Evolutionary conservation across 2,888 invertebrate genomes (phyloP).

Genomic region (Drosophila paramelanica): DNA sequence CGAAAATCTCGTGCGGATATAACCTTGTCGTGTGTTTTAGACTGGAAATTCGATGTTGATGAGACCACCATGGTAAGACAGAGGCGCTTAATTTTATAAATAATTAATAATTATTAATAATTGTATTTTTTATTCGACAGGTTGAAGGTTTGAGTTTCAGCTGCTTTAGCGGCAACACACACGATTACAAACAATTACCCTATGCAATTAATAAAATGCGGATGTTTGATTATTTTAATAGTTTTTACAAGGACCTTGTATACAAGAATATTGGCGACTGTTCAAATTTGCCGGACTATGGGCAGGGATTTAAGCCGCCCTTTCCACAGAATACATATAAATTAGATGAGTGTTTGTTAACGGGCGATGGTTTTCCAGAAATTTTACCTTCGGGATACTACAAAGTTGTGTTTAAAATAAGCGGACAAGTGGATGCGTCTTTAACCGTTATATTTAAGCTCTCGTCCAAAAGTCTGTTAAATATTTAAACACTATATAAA

Average conservation of each 20-base stretch:
- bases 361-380: background rate
- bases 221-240: background rate
- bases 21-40: background rate
- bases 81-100: background rate
- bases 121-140: background rate
- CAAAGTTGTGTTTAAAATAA: background rate
- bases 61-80: conserved; percentile 1
- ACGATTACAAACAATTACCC: background rate
- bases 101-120: too few species aligned
- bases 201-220: background rate
- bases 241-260: background rate
- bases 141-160: background rate
- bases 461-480: background rate
- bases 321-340: background rate
- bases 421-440: background rate
- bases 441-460: background rate
- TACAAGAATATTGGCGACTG: background rate
- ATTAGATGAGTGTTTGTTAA: background rate
- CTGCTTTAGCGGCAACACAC: background rate
- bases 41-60: conserved; percentile 3
- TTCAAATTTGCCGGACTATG: conserved; percentile 2
- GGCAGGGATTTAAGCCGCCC: background rate
- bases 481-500: background rate
- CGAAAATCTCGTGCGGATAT: background rate
- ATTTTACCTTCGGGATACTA: background rate